Evolutionary conservation across 30 jellyfish, hydroid and myxozoan species (phyloP).

Genomic region (Mastigias papua): DNA sequence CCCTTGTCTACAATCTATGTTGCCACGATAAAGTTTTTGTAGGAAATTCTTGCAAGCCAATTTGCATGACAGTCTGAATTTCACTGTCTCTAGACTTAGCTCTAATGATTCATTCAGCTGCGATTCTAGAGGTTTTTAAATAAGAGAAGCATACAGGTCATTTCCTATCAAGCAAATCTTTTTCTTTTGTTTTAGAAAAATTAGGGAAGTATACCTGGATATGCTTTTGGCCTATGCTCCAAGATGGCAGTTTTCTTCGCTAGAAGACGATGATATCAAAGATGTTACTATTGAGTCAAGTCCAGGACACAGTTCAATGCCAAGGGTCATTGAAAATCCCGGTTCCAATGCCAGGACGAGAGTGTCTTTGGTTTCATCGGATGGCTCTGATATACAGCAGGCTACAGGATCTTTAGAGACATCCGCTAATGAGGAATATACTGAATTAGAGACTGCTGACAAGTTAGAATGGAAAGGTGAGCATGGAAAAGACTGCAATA

Average conservation of each 20-base stretch:
- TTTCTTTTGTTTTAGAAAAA: constrained; percentile 12
- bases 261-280: not conserved
- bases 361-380: no score
- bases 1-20: no score
- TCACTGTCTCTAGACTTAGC: no score
- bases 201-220: constrained; percentile 51
- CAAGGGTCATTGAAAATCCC: not conserved
- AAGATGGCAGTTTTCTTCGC: constrained; percentile 16
- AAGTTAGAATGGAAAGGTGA: not conserved
- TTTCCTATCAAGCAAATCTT: not conserved
- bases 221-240: constrained; percentile 20
- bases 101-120: no score
- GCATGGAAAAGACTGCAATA: not conserved
- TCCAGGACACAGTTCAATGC: not conserved
- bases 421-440: not conserved
- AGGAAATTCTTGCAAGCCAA: no score
- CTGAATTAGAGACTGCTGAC: not conserved
- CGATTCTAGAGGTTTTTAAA: not conserved
- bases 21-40: no score
- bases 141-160: not conserved
- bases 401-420: not conserved
- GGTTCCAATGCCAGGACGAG: no score
- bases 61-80: no score
- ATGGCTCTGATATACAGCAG: not conserved
- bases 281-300: not conserved